Evolutionary conservation across 2,888 invertebrate species (phyloP).

Genomic region (Eupsilia transversa): DNA sequence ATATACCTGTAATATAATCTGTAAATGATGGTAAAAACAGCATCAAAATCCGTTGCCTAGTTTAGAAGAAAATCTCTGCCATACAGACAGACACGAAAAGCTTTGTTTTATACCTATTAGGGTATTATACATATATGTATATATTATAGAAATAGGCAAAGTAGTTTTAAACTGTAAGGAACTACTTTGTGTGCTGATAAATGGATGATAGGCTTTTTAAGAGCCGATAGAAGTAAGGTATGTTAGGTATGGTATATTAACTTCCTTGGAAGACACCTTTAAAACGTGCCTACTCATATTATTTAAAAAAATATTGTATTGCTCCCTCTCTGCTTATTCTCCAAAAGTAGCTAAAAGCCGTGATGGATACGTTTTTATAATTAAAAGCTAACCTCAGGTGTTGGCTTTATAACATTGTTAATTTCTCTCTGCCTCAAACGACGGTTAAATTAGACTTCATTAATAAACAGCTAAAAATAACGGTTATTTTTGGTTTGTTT

Average conservation of each 20-base stretch:
- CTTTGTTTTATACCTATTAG: background rate
- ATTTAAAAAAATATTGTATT: background rate
- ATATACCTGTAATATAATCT: background rate
- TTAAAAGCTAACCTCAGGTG: slow-evolving; percentile 55
- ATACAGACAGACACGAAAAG: too few species aligned
- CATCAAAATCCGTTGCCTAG: background rate
- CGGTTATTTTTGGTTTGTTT: slow-evolving; percentile 30
- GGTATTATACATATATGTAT: too few species aligned
- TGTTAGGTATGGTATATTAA: background rate
- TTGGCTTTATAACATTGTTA: slow-evolving; percentile 33
- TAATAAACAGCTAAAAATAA: slow-evolving; percentile 53
- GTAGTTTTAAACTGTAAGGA: background rate
- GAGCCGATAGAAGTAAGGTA: too few species aligned
- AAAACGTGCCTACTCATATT: background rate
- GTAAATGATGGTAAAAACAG: background rate
- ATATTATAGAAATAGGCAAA: background rate
- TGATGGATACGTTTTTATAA: slow-evolving; percentile 48
- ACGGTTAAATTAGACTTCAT: slow-evolving; percentile 49
- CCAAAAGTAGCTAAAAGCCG: background rate
- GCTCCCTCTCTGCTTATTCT: slow-evolving; percentile 1
- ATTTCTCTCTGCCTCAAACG: slow-evolving; percentile 40
- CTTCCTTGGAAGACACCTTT: background rate
- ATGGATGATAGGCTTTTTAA: too few species aligned
- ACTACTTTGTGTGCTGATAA: background rate
- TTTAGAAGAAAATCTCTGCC: too few species aligned